These are phyloP conservation scores for Venustoraphidia nigricollis DNA, from an alignment of 2,888 invertebrate genomes.

Conservation along the genomic window DNA sequence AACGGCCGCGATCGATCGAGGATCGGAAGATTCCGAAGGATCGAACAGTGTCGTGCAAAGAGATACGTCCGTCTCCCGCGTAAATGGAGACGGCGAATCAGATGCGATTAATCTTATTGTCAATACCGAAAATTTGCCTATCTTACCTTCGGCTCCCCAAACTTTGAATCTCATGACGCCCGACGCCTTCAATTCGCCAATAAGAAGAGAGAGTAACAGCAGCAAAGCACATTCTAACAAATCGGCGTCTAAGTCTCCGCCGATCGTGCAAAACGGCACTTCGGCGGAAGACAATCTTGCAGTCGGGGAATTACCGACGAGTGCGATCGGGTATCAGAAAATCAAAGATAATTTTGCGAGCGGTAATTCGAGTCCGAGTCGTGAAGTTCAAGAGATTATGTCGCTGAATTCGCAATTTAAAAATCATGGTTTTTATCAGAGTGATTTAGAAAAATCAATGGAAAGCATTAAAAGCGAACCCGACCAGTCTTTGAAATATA, in stretches of 20 bases:
- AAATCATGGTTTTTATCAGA: too few relatives aligned
- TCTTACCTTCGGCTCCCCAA: constrained; percentile 20
- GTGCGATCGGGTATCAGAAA: too few relatives aligned
- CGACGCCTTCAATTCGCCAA: constrained; percentile 61
- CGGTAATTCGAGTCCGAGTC: constrained; percentile 78
- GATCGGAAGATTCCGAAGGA: background rate
- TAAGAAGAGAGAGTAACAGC: constrained; percentile 26
- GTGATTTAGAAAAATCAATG: too few relatives aligned
- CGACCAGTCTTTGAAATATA: too few relatives aligned
- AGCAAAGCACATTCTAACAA: too few relatives aligned
- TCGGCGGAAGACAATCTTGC: constrained; percentile 9
- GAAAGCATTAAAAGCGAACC: too few relatives aligned
- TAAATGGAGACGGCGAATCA: constrained; percentile 1
- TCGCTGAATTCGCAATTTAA: constrained; percentile 37
- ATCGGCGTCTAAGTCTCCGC: too few relatives aligned
- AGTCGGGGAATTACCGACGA: too few relatives aligned
- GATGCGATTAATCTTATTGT: constrained; percentile 9
- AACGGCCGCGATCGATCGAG: constrained; percentile 1
- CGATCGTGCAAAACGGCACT: too few relatives aligned
- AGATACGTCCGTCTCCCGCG: background rate
- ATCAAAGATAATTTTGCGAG: constrained; percentile 40
- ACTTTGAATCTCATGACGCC: constrained; percentile 71
- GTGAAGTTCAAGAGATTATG: constrained; percentile 80
- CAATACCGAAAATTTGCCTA: constrained; percentile 16
- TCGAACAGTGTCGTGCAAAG: background rate